A percentile compares a stretch with the other conserved stretches of the same genome.
Conservation (phyloP, 2,888 invertebrate genomes). For the Neria commutata region DNA sequence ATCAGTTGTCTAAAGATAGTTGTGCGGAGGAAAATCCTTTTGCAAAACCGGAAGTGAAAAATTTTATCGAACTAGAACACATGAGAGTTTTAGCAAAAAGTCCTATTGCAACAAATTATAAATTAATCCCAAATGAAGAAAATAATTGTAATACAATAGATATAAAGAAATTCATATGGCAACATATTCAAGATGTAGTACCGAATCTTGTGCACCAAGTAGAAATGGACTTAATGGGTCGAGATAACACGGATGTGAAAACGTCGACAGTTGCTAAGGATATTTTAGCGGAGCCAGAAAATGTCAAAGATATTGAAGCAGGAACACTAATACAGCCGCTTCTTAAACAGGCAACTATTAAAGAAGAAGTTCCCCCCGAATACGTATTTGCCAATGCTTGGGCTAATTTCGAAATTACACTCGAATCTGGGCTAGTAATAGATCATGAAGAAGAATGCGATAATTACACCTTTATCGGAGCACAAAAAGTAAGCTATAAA, state of each 20-base stretch:
- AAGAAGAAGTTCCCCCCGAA: conserved; percentile 43
- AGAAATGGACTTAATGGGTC: conserved; percentile 55
- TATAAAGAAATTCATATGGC: conserved; percentile 60
- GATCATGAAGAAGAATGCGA: conserved; percentile 42
- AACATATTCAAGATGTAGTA: conserved; percentile 61
- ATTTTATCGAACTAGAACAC: conserved; percentile 51
- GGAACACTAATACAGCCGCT: conserved; percentile 57
- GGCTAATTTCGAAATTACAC: conserved; percentile 46
- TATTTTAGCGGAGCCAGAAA: conserved; percentile 32
- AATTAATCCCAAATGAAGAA: conserved; percentile 19
- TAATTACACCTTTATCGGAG: conserved; percentile 36
- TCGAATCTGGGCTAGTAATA: conserved; percentile 38
- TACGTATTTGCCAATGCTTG: conserved; percentile 48
- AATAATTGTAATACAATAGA: conserved; percentile 39
- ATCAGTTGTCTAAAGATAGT: too few species aligned
- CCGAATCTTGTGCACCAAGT: conserved; percentile 61
- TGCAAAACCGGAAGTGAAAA: too few species aligned
- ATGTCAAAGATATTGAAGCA: conserved; percentile 49
- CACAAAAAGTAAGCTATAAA: conserved; percentile 9
- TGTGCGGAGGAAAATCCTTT: too few species aligned
- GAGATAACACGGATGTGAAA: conserved; percentile 9
- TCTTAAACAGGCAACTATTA: conserved; percentile 44
- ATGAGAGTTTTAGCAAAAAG: conserved; percentile 59
- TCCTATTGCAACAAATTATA: conserved; percentile 50
- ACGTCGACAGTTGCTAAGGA: not conserved